Evolutionary conservation across 2,797 vertebrate species (phyloP), one percentile per base, ranked within the genome.

Genomic region (Coreius guichenoti): DNA sequence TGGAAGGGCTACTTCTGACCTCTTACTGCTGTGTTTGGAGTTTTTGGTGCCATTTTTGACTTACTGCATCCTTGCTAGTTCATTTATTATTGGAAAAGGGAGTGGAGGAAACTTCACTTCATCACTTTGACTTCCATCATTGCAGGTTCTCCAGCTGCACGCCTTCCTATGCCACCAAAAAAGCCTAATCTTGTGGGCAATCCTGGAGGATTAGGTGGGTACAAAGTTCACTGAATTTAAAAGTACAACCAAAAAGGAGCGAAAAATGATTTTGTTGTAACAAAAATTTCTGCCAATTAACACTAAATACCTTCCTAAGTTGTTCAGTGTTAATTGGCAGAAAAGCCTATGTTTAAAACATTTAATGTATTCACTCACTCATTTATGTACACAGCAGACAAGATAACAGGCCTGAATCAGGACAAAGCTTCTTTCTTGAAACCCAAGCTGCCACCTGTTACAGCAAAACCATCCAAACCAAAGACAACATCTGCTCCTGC

Each of bases 151-250:
- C 87, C 92, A 0, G 87, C 86, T 88, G 91, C 87, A 7, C 88
- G 69, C 16, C 91, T 0, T 74, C 87, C 4, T 67, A 89, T 3
- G 69, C 81, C 0, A 39, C 90, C 72, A 93, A 91, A 93, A 88
- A 95, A 92, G 31, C 81, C 90, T 1, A 95, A 95, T 84, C 54
- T 89, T 89, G 93, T 94, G 61, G 91, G 89, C 19, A 93, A 94
- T 61, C 92, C 90, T 1, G 93, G 87, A 83, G 91, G 88, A 56
- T 88, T 85, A 11, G 94, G 95, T 95, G 43, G 88, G 90, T 76
- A 13, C 54, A 54, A 72, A 73, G 17, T 43, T 19, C 17, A 58
- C 13, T n/a, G 8, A 56, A 56, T 13, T 51, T 51, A 56, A 54
- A 75, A 54, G 5, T 36, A 65, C 5, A 65, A 31, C 3, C 17